Evolutionary conservation across 2,888 invertebrate genomes (phyloP).

Genomic region (Apamea crenata): DNA sequence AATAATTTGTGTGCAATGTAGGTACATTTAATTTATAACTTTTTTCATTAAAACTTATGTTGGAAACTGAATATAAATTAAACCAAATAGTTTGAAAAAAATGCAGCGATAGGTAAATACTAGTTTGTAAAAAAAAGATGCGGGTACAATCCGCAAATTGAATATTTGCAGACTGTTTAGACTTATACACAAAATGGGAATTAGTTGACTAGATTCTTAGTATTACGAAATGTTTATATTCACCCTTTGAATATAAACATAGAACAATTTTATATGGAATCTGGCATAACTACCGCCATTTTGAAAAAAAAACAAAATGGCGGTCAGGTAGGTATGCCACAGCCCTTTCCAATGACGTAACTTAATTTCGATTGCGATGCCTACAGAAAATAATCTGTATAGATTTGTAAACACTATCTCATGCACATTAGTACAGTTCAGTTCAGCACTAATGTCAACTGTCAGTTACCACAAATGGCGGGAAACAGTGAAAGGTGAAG

Average conservation of each 20-base stretch:
- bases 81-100: slow-evolving; percentile 18
- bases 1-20: slow-evolving; percentile 12
- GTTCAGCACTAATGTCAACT: no score
- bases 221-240: not conserved
- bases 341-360: not conserved
- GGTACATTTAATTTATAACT: slow-evolving; percentile 16
- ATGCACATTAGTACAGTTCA: no score
- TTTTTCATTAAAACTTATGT: slow-evolving; percentile 43
- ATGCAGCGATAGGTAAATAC: slow-evolving; percentile 19
- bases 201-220: not conserved
- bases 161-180: slow-evolving; percentile 4
- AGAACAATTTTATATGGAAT: no score
- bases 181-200: not conserved
- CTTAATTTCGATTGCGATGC: not conserved
- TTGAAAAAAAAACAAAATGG: no score
- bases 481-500: no score
- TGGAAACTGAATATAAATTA: slow-evolving; percentile 24
- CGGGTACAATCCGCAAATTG: slow-evolving; percentile 10
- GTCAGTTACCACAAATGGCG: no score
- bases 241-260: no score
- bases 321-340: no score
- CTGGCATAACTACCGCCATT: no score
- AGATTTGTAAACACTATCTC: no score
- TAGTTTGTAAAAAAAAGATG: not conserved
- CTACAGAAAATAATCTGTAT: not conserved